Percentiles rank a stretch among this genome's conserved stretches.
phyloP scores from a whole-genome alignment of 2,797 vertebrate genomes.

The Spondyliosoma cantharus region DNA sequence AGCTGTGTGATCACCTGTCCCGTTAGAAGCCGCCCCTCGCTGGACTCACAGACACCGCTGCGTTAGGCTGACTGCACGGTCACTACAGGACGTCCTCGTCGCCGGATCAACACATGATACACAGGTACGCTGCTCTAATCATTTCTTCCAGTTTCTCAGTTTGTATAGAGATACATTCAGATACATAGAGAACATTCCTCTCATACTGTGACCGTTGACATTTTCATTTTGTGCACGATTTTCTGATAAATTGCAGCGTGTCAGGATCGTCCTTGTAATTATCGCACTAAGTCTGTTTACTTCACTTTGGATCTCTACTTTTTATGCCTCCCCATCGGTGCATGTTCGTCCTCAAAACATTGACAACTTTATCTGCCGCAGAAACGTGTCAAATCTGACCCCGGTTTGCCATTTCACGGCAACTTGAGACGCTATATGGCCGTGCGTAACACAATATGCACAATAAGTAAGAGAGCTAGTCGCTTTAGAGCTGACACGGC shows the following conservation, averaged over 20 bases:
- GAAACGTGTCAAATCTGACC: slow-evolving; percentile 48
- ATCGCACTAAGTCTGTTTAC: not conserved
- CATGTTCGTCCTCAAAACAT: too few relatives aligned
- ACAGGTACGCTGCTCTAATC: slow-evolving; percentile 26
- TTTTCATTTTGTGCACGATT: not conserved
- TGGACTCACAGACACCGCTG: not conserved
- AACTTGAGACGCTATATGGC: slow-evolving; percentile 28
- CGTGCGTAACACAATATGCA: slow-evolving; percentile 31
- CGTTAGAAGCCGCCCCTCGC: slow-evolving; percentile 1
- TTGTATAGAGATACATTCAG: not conserved
- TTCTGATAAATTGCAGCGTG: not conserved
- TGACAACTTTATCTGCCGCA: slow-evolving; percentile 10
- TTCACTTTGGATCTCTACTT: not conserved
- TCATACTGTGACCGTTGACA: too few relatives aligned
- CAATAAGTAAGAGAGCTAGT: not conserved
- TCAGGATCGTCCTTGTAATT: not conserved
- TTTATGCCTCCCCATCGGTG: fast-evolving
- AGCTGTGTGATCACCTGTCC: slow-evolving; percentile 10
- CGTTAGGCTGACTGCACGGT: not conserved
- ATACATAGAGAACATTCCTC: too few relatives aligned
- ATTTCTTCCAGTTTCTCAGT: not conserved
- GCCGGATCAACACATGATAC: slow-evolving; percentile 6
- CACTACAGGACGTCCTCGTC: not conserved
- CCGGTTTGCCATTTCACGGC: slow-evolving; percentile 26
- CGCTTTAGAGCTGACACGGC: not conserved